Evolutionary conservation across 1,140 invertebrate genomes (phyloP).

Genomic region (Drosophila tani): DNA sequence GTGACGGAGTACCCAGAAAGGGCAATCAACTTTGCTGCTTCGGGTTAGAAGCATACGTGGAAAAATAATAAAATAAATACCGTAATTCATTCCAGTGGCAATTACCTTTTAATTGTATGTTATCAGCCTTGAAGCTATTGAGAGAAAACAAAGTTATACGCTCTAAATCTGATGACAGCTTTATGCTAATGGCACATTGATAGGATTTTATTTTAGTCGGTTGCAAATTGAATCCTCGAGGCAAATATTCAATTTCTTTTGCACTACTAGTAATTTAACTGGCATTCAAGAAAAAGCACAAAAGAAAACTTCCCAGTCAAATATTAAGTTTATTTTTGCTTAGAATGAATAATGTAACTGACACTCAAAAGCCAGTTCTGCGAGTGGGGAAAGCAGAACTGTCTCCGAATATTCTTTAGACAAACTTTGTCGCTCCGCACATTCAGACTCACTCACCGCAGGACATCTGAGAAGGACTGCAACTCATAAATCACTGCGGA

Average conservation of each 20-base stretch:
- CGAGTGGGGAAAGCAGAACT: constrained; percentile 4
- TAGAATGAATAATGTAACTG: constrained; percentile 42
- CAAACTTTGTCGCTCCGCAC: constrained; percentile 32
- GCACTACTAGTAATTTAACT: constrained; percentile 12
- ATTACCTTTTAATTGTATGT: constrained; percentile 1
- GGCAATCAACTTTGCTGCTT: constrained; percentile 5
- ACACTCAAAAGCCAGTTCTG: constrained; percentile 20
- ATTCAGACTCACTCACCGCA: constrained; percentile 16
- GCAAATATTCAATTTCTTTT: constrained; percentile 23
- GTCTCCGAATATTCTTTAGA: constrained; percentile 39
- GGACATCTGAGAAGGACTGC: constrained; percentile 39
- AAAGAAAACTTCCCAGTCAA: constrained; percentile 20
- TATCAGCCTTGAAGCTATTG: neutral
- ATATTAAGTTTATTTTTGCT: constrained; percentile 34
- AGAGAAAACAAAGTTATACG: neutral
- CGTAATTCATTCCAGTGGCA: neutral
- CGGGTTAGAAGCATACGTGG: neutral
- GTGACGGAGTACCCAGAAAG: constrained; percentile 28
- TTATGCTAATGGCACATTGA: constrained; percentile 3
- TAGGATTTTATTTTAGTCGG: neutral
- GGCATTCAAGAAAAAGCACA: neutral
- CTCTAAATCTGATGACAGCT: constrained; percentile 1
- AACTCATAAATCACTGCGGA: constrained; percentile 43
- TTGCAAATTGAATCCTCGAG: neutral
- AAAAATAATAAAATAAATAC: constrained; percentile 1